Evolutionary conservation across 1,140 invertebrate species (phyloP), one percentile per base, ranked within the genome.

Genomic region (Onthophagus taurus): DNA sequence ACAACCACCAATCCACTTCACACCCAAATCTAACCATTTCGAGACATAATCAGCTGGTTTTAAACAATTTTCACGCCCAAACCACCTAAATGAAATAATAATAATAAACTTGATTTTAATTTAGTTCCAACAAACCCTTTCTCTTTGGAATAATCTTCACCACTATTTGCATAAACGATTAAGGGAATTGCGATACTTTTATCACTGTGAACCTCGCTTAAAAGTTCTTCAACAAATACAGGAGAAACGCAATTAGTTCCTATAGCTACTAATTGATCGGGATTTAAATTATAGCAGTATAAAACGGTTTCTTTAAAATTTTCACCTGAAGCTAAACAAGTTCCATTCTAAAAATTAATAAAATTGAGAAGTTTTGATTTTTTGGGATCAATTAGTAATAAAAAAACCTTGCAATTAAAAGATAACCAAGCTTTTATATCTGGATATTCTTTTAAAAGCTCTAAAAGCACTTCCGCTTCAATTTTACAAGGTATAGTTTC

Each of bases 1-100:
- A 55, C 86, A 90, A 2, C 87, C 84, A 6, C 86, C 87, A 42
- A 89, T 72, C 55, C 77, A 84, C 43, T 66, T 69, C 0, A 82
- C 81, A 4, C 83, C 83, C 9, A 77, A 52, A 31, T 80, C 63
- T 2, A 85, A 54, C 84, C 85, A 90, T 33, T 77, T 68, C 1
- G 69, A 54, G 1, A 84, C 70, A 59, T 76, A 83, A 8, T 71
- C 67, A 1, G 87, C 52, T 0, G 71, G 61, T n/a, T 65, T 54
- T n/a, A n/a, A n/a, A 48, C 66, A 67, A 17, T 0, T 16, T 3
- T 30, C 14, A 31, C 4, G 11, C 12, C 23, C 16, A 19, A 17
- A 5, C 17, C 36, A 47, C n/a, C n/a, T 35, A 20, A 37, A 30
- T 6, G 26, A 13, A 30, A 20, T 4, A 18, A 33, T 33, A 31